phyloP scores from a whole-genome alignment of 1,140 invertebrate species.

The Drosophila funebris region DNA sequence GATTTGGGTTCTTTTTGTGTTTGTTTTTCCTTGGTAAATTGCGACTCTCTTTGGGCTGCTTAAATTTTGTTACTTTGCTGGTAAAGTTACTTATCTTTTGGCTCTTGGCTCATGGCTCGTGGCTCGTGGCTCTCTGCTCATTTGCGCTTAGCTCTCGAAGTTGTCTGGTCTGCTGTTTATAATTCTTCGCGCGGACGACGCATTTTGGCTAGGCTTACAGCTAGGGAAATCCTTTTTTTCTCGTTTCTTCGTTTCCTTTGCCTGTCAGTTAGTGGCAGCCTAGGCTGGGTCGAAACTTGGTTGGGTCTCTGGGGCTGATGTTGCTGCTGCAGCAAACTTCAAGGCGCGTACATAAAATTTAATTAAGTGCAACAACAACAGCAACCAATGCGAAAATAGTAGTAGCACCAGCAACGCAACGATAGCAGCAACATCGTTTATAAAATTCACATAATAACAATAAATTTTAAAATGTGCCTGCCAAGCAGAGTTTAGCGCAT shows the following conservation, averaged over 20 bases:
- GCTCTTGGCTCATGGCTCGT: neutral
- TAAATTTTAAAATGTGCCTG: constrained; percentile 78
- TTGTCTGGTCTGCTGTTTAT: constrained; percentile 40
- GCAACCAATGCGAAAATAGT: constrained; percentile 25
- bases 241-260: neutral
- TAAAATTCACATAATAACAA: constrained; percentile 83
- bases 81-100: no score
- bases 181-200: constrained; percentile 38
- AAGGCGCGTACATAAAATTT: constrained; percentile 75
- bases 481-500: constrained; percentile 20
- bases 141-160: constrained; percentile 15
- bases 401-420: constrained; percentile 20
- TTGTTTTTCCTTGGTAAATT: constrained; percentile 8
- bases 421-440: constrained; percentile 69
- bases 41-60: constrained; percentile 38
- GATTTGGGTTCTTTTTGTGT: neutral
- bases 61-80: constrained; percentile 21
- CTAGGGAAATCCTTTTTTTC: constrained; percentile 58
- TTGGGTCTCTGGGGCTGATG: constrained; percentile 10
- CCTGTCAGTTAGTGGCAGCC: neutral
- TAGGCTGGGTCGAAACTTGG: neutral
- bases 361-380: constrained; percentile 80
- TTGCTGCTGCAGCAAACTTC: constrained; percentile 28
- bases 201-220: constrained; percentile 34
- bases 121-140: constrained; percentile 7